phyloP scores from a whole-genome alignment of 2,113 vertebrate species.

The Heliornis fulica region DNA sequence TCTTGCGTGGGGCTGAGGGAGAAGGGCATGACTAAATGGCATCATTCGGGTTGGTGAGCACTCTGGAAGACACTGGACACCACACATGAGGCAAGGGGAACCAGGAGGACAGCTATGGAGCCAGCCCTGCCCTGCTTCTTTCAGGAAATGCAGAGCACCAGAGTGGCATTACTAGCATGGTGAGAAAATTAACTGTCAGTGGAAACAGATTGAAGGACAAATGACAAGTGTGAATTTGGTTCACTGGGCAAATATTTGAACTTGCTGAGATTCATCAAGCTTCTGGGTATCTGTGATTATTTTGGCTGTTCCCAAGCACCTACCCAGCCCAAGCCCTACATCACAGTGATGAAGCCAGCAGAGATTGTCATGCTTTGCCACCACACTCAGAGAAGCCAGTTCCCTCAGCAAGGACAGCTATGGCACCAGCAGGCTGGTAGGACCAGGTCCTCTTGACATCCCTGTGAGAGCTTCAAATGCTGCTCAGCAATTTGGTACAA shows the following conservation, averaged over 20 bases:
- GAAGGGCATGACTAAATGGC: background rate
- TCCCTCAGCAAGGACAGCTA: background rate
- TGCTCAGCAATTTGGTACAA: background rate
- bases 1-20: rapidly evolving
- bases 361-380: background rate
- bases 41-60: background rate
- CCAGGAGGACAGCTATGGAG: background rate
- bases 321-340: background rate
- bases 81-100: background rate
- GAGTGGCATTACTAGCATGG: background rate
- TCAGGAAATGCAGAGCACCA: background rate
- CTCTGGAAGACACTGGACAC: background rate
- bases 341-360: background rate
- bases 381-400: background rate
- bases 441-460: background rate
- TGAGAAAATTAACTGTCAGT: background rate
- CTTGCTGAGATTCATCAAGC: background rate
- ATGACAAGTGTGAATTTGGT: background rate
- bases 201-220: background rate
- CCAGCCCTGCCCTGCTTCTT: background rate
- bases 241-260: background rate
- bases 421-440: background rate
- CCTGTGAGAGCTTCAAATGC: background rate
- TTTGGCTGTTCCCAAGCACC: background rate
- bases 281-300: background rate